Conservation (phyloP, 64 coral and sea anemone species). For the Trachythela sp. region DNA sequence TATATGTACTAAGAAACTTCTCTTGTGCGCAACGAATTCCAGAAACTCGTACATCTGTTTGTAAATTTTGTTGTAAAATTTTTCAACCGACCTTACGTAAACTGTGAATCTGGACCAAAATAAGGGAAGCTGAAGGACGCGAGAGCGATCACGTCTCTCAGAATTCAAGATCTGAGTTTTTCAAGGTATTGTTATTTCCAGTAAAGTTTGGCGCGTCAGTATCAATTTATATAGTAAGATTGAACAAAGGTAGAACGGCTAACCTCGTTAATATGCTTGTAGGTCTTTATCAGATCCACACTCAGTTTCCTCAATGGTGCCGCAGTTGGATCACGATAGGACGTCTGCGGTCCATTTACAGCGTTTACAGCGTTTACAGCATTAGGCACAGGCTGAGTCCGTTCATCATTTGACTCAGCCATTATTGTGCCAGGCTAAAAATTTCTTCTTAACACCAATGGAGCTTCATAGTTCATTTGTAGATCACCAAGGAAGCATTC, state of each 20-base stretch:
- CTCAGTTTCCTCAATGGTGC: conserved; percentile 92
- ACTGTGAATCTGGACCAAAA: no score
- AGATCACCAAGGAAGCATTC: neutral
- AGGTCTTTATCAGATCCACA: conserved; percentile 97
- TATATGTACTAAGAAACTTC: no score
- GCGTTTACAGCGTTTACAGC: conserved; percentile 69
- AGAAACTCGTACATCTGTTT: no score
- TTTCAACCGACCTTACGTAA: no score
- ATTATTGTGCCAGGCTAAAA: neutral
- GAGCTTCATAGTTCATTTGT: neutral
- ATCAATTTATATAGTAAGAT: no score
- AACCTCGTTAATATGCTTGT: conserved; percentile 99
- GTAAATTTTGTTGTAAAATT: no score
- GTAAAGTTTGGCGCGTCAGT: no score
- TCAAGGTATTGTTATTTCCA: no score
- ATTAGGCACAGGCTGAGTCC: conserved; percentile 73
- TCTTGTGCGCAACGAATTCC: no score
- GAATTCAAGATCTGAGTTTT: no score
- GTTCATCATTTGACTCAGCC: conserved; percentile 71
- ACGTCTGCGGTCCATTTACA: conserved; percentile 61
- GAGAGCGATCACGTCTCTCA: no score
- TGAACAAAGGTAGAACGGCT: neutral
- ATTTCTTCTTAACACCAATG: neutral
- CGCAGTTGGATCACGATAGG: conserved; percentile 82
- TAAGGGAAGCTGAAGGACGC: no score